Conservation (phyloP, 2,888 invertebrate species). For the Aspidiotus destructor region DNA sequence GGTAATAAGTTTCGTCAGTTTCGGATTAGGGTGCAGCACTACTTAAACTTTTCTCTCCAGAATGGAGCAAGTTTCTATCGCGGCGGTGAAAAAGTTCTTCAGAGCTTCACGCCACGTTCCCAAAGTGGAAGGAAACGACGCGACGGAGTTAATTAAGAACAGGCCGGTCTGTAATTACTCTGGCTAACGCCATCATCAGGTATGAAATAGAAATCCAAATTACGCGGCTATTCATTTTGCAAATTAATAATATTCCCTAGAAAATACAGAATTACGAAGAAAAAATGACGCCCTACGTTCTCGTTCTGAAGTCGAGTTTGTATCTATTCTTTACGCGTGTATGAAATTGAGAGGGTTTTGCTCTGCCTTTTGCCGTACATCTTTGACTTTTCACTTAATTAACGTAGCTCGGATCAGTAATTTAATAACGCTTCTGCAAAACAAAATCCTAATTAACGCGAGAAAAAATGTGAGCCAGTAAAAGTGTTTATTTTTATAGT, state of each 20-base stretch:
- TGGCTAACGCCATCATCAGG: not conserved
- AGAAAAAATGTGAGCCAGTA: no score
- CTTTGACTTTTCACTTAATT: conserved; percentile 2
- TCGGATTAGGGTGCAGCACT: not conserved
- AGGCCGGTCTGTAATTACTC: conserved; percentile 2
- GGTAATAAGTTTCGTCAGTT: conserved; percentile 2
- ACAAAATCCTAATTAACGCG: not conserved
- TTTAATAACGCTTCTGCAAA: conserved; percentile 2
- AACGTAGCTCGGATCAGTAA: not conserved
- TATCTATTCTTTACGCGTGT: not conserved
- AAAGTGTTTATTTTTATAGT: no score
- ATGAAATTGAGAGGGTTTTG: not conserved
- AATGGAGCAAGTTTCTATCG: not conserved
- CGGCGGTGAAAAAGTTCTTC: not conserved
- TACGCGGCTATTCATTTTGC: conserved; percentile 2
- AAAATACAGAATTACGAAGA: not conserved
- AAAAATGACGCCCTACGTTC: not conserved
- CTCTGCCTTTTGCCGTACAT: not conserved
- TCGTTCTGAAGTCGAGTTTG: not conserved
- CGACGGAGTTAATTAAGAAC: not conserved
- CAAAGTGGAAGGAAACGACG: conserved; percentile 2
- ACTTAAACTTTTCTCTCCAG: not conserved
- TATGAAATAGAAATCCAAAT: not conserved
- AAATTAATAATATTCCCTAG: not conserved
- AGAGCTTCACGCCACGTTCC: not conserved